Evolutionary conservation across 2,113 vertebrate species (phyloP).

Genomic region (Corynorhinus townsendii): DNA sequence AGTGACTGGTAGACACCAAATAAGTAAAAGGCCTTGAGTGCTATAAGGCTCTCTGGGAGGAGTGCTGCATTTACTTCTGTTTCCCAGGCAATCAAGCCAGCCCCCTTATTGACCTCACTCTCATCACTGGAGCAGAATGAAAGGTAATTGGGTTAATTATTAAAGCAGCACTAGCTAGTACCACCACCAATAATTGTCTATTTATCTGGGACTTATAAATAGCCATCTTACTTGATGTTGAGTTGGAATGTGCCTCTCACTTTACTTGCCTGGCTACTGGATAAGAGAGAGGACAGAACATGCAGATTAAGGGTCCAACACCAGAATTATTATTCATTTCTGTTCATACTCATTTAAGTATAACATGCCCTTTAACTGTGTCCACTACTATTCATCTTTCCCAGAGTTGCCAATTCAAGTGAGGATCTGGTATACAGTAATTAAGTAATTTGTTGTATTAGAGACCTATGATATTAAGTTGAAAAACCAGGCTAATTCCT

Average conservation of each 20-base stretch:
- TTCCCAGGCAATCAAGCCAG: slow-evolving; percentile 73
- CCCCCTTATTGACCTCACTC: slow-evolving; percentile 63
- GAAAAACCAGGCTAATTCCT: slow-evolving; percentile 34
- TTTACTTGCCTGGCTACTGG: slow-evolving; percentile 48
- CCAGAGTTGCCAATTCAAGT: slow-evolving; percentile 23
- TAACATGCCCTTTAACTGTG: background rate
- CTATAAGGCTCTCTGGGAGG: slow-evolving; percentile 41
- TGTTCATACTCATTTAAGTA: slow-evolving; percentile 13
- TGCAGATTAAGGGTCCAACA: background rate
- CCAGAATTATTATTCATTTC: slow-evolving; percentile 17
- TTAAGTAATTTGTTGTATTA: slow-evolving; percentile 20
- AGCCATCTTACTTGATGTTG: slow-evolving; percentile 55
- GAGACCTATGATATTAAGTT: background rate
- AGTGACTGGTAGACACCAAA: background rate
- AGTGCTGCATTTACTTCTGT: slow-evolving; percentile 42
- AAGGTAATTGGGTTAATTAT: slow-evolving; percentile 76
- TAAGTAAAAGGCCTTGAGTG: background rate
- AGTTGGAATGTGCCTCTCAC: slow-evolving; percentile 59
- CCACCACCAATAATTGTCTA: slow-evolving; percentile 51
- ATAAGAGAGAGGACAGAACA: background rate
- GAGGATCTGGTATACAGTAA: background rate
- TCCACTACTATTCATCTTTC: background rate
- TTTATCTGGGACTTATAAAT: slow-evolving; percentile 53
- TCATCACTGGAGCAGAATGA: slow-evolving; percentile 69
- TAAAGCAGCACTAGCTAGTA: slow-evolving; percentile 64